phyloP scores from a whole-genome alignment of 2,888 invertebrate genomes.

The Trilocha varians region DNA sequence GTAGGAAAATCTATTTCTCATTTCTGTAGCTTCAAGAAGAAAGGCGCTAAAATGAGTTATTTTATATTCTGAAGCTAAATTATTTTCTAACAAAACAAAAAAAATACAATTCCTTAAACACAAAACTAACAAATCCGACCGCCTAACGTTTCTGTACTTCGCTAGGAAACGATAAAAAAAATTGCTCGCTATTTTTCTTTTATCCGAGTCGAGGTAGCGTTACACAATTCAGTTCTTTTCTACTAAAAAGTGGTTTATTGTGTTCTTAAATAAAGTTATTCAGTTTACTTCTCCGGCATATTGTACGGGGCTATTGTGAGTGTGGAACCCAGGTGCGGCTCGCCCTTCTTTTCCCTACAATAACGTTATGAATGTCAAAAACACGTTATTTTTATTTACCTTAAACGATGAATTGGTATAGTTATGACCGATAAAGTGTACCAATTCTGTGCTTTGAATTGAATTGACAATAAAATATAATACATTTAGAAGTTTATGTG shows the following conservation, averaged over 20 bases:
- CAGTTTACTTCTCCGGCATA: constrained; percentile 54
- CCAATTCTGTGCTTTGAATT: constrained; percentile 10
- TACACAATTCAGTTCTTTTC: constrained; percentile 50
- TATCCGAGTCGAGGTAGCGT: constrained; percentile 35
- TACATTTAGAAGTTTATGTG: no score
- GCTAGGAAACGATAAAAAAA: constrained; percentile 13
- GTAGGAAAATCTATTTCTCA: no score
- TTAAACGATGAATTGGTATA: constrained; percentile 37
- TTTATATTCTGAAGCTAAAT: no score
- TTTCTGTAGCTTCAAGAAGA: no score
- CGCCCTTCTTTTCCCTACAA: constrained; percentile 47
- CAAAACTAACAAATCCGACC: not conserved
- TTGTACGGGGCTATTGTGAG: constrained; percentile 55
- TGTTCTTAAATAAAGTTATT: constrained; percentile 71
- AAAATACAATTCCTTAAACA: not conserved
- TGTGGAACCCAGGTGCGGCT: constrained; percentile 48
- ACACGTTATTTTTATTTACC: constrained; percentile 58
- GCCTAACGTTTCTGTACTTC: not conserved
- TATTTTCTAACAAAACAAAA: no score
- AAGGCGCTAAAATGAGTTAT: no score
- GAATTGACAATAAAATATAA: not conserved
- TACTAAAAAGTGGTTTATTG: constrained; percentile 68
- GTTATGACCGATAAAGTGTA: constrained; percentile 36
- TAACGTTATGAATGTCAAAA: constrained; percentile 66
- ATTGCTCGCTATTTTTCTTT: constrained; percentile 32